Evolutionary conservation across 2,113 vertebrate genomes (phyloP).

Genomic region (Acrocephalus arundinaceus): DNA sequence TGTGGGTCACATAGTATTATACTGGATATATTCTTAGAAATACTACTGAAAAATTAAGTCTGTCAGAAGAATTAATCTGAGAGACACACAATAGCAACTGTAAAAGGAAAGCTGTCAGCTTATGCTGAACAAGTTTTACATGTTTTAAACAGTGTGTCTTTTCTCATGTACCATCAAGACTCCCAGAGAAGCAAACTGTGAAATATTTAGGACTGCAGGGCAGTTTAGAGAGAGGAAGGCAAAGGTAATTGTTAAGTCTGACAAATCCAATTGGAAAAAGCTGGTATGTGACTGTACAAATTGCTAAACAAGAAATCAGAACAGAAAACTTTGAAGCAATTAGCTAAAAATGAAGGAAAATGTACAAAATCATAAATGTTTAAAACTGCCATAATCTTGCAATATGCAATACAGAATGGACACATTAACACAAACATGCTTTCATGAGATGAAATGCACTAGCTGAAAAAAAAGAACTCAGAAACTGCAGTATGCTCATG

Average conservation of each 20-base stretch:
- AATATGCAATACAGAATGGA: background rate
- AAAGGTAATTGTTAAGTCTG: conserved; percentile 25
- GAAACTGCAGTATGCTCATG: background rate
- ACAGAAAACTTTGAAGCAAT: background rate
- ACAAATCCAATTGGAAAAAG: conserved; percentile 18
- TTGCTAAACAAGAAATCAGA: background rate
- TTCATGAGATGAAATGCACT: background rate
- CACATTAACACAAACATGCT: background rate
- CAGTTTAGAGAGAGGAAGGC: conserved; percentile 28
- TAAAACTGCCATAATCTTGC: background rate
- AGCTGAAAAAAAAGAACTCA: background rate
- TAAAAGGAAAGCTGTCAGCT: conserved; percentile 1
- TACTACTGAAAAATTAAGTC: background rate
- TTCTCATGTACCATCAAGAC: background rate
- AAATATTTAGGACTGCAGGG: background rate
- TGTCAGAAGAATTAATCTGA: background rate
- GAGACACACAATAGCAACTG: conserved; percentile 1
- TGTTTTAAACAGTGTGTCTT: conserved; percentile 29
- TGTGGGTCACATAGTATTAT: background rate
- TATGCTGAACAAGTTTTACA: background rate
- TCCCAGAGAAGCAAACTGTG: background rate
- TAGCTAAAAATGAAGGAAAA: background rate
- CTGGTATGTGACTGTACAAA: background rate
- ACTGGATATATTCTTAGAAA: background rate
- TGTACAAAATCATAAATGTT: background rate